phyloP scores from a whole-genome alignment of 1,140 invertebrate species.

The Anthonomus grandis region DNA sequence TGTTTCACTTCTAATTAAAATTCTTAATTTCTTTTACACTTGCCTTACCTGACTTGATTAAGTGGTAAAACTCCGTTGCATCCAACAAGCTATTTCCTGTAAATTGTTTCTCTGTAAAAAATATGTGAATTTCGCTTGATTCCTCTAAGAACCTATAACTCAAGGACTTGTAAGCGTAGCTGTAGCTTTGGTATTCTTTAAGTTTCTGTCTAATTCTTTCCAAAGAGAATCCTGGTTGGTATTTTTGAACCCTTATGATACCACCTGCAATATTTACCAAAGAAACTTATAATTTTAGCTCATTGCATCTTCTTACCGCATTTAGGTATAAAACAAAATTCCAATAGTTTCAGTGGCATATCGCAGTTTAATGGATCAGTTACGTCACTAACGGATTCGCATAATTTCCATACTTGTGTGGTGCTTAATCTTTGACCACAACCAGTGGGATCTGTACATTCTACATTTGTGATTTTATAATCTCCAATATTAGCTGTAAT shows the following conservation, averaged over 20 bases:
- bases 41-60: background rate
- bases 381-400: background rate
- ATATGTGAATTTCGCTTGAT: background rate
- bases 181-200: background rate
- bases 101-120: slow-evolving; percentile 3
- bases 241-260: background rate
- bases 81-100: background rate
- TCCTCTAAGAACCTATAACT: too few relatives aligned
- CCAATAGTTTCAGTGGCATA: background rate
- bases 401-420: background rate
- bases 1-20: background rate
- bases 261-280: too few relatives aligned
- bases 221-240: background rate
- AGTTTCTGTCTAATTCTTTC: background rate
- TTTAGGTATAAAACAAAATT: background rate
- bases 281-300: too few relatives aligned
- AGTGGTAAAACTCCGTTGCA: background rate
- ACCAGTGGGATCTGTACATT: background rate
- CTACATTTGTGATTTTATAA: slow-evolving; percentile 1
- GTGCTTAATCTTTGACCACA: background rate
- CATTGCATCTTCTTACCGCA: background rate
- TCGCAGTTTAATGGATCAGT: background rate
- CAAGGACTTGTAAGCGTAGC: background rate
- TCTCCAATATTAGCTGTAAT: too few relatives aligned
- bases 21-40: background rate